A percentile compares a stretch with the other conserved stretches of the same genome.
These are phyloP conservation scores for Orthonychiurus folsomi DNA, from an alignment of 2,888 invertebrate genomes.

Conservation along the genomic window DNA sequence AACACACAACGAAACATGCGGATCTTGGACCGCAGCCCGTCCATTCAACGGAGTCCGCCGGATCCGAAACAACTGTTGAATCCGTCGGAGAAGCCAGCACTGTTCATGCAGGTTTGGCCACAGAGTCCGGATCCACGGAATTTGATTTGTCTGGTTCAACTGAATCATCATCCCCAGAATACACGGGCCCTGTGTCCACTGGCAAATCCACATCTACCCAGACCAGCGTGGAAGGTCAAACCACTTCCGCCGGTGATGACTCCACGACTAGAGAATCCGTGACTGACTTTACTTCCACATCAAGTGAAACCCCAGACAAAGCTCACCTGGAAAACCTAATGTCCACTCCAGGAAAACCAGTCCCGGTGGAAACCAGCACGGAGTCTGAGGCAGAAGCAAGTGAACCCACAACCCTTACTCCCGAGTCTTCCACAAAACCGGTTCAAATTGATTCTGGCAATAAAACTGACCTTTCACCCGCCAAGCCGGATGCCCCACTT, in stretches of 20 bases:
- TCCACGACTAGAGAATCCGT: neutral
- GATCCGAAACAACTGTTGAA: neutral
- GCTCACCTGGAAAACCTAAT: neutral
- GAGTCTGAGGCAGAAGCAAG: neutral
- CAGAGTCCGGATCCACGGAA: neutral
- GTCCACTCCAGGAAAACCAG: neutral
- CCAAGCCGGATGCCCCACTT: no score
- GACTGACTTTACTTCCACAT: neutral
- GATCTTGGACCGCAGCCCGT: neutral
- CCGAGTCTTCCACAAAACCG: no score
- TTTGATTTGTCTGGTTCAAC: neutral
- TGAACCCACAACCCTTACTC: neutral
- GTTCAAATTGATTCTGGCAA: no score
- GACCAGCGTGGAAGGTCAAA: neutral
- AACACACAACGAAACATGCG: neutral
- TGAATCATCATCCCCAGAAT: neutral
- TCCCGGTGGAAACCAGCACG: neutral
- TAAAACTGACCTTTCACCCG: no score
- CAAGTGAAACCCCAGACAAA: slow-evolving; percentile 11
- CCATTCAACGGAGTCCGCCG: no score
- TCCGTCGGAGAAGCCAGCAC: neutral
- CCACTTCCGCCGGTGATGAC: slow-evolving; percentile 4
- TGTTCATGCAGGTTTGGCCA: neutral
- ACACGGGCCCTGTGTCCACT: neutral
- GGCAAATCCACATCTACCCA: neutral